A percentile compares a stretch with the other conserved stretches of the same genome.
Conservation (phyloP, 1,140 invertebrate genomes). For the Anoplophora glabripennis region DNA sequence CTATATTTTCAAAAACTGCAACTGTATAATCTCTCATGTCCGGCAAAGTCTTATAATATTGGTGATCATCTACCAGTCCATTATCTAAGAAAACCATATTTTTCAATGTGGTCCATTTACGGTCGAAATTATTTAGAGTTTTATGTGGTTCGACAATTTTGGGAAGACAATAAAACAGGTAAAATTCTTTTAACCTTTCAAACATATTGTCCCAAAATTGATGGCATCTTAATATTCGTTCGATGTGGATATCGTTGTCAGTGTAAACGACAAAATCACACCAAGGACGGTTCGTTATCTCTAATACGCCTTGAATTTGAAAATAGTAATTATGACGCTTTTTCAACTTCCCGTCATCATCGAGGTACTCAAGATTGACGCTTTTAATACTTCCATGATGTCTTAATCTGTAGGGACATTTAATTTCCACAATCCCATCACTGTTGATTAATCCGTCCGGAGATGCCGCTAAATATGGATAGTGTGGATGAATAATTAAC, state of each 20-base stretch:
- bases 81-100: neutral
- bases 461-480: conserved; percentile 14
- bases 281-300: conserved; percentile 7
- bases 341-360: conserved; percentile 6
- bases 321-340: conserved; percentile 16
- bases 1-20: neutral
- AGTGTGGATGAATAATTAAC: too few species aligned
- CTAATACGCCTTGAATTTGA: conserved; percentile 19
- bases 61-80: conserved; percentile 8
- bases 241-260: neutral
- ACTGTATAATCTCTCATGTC: conserved; percentile 13
- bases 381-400: conserved; percentile 2
- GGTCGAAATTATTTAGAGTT: neutral
- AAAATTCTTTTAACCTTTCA: conserved; percentile 7
- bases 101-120: neutral
- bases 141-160: conserved; percentile 5
- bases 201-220: conserved; percentile 12
- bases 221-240: conserved; percentile 9
- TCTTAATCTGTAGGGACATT: conserved; percentile 20
- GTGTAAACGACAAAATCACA: conserved; percentile 14
- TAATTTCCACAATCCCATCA: conserved; percentile 21
- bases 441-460: conserved; percentile 19
- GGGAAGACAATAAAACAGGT: conserved; percentile 5
- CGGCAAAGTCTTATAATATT: conserved; percentile 1
- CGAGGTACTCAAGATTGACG: conserved; percentile 10